A percentile compares a stretch with the other conserved stretches of the same genome.
These are phyloP conservation scores for Ailurus styani DNA, from an alignment of 2,113 vertebrate genomes.

Conservation along the genomic window DNA sequence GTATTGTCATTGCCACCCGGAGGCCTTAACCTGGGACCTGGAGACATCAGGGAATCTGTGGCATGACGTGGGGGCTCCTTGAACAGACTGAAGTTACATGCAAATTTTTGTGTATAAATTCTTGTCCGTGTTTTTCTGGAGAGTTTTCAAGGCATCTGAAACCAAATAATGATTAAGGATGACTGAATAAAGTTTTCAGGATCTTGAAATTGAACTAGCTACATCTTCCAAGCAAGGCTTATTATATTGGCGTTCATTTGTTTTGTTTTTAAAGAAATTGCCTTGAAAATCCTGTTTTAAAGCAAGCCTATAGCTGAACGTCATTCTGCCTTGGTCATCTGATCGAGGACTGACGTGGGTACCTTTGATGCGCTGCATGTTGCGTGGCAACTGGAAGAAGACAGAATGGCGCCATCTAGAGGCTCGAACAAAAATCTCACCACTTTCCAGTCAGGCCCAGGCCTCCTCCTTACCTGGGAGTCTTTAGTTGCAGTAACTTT, in stretches of 20 bases:
- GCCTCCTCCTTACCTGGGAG: background rate
- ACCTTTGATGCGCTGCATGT: background rate
- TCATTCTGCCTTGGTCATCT: background rate
- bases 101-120: background rate
- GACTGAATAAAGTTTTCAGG: background rate
- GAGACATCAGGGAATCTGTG: background rate
- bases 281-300: slow-evolving; percentile 9
- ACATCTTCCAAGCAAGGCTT: background rate
- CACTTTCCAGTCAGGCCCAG: background rate
- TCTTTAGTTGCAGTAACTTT: background rate
- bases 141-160: slow-evolving; percentile 22
- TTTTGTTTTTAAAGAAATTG: slow-evolving; percentile 26
- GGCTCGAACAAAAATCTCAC: background rate
- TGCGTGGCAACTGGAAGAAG: background rate
- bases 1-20: background rate
- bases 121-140: background rate
- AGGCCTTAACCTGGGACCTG: background rate
- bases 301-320: background rate
- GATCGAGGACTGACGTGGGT: background rate
- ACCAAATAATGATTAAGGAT: background rate
- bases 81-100: background rate
- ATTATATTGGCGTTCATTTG: background rate
- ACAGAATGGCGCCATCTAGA: slow-evolving; percentile 61
- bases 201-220: background rate
- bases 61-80: background rate